A percentile compares a stretch with the other conserved stretches of the same genome.
These are phyloP conservation scores for Diaprepes abbreviatus DNA, from an alignment of 2,888 invertebrate genomes.

Conservation along the genomic window DNA sequence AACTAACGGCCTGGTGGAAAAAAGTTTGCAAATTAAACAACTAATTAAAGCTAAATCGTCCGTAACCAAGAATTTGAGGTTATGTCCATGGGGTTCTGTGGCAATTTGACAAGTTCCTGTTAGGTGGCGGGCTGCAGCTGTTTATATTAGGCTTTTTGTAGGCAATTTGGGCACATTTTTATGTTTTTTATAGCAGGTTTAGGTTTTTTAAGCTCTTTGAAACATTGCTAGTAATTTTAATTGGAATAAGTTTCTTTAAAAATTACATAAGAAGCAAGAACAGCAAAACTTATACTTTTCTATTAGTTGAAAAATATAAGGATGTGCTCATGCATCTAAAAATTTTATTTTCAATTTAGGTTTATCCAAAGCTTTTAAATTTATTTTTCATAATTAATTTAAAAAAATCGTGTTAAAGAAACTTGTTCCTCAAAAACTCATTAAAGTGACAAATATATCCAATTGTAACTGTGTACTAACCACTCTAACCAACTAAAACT, in stretches of 20 bases:
- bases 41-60: neutral
- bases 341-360: no score
- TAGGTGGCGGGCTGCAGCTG: constrained; percentile 43
- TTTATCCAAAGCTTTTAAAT: no score
- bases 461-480: constrained; percentile 18
- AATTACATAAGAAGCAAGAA: no score
- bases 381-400: no score
- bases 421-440: constrained; percentile 20
- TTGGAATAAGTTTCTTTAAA: neutral
- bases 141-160: constrained; percentile 43
- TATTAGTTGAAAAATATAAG: no score
- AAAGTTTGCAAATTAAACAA: constrained; percentile 37
- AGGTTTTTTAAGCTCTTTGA: neutral
- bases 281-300: no score
- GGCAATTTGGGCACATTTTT: constrained; percentile 29
- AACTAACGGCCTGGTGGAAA: constrained; percentile 44
- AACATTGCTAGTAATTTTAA: neutral
- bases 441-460: constrained; percentile 19
- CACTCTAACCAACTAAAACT: constrained; percentile 18
- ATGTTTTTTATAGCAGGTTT: neutral
- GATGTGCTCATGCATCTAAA: no score
- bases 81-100: constrained; percentile 27
- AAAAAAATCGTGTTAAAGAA: no score
- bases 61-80: constrained; percentile 9
- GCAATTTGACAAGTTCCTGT: constrained; percentile 48